Evolutionary conservation across 2,888 invertebrate genomes (phyloP), one percentile per base, ranked within the genome.

Genomic region (Ormia ochracea): DNA sequence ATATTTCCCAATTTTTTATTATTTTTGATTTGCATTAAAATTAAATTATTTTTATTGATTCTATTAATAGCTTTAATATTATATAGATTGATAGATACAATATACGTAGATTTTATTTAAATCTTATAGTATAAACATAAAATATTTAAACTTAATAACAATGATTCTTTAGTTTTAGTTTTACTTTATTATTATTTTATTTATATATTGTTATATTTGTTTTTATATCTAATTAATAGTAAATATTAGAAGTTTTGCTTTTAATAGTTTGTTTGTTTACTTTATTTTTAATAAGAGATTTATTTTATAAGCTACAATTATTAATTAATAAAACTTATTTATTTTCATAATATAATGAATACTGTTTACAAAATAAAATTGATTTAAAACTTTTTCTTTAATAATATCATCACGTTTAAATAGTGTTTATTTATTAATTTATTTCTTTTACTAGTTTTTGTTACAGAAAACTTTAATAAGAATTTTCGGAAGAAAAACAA

Each of bases 101-200:
- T 66, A 54, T 10, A 9, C 26, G 28, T 58, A 63, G 14, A 38
- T 66, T 65, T 58, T 9, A 4, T 58, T 75, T 50, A 43, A 58
- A 63, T 59, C 17, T 65, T 50, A 33, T 58, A 21, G 26, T 73
- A 41, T 41, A 68, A 73, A 73, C 73, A 68, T 73, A 76, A 74
- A 65, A 73, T 81, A 66, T 77, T 70, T 74, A 70, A 78, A 69
- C 61, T 76, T 77, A 76, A 69, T 81, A 77, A 82, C 78, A 81
- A 74, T 81, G 81, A 68, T 72, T 58, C 31, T 76, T 73, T 68
- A 58, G 38, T 58, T 43, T 63, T 54, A 66, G 45, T 48, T 43
- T 63, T 54, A 66, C 38, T 48, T 58, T 36, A 52, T 45, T 56
- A 9, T 56, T 45, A 23, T 61, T 70, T 21, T 23, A 45, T 23